Evolutionary conservation across 64 coral and sea anemone species (phyloP).

Genomic region (Stichodactyla mertensii): DNA sequence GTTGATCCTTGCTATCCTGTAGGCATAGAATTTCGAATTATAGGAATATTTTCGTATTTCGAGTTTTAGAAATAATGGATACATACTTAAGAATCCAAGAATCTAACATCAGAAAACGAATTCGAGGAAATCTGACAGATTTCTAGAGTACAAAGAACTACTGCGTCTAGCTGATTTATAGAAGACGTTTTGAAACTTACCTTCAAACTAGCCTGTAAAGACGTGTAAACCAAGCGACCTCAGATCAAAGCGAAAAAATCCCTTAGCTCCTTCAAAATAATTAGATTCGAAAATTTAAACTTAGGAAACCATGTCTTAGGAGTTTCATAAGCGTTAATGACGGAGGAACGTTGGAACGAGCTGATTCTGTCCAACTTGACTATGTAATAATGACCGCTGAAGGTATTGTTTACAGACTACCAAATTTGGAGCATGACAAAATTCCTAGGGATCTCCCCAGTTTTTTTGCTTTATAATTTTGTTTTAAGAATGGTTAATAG

Average conservation of each 20-base stretch:
- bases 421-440: background rate
- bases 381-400: background rate
- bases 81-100: background rate
- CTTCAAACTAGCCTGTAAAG: background rate
- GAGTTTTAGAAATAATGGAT: background rate
- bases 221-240: background rate
- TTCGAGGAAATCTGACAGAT: background rate
- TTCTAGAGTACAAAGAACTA: background rate
- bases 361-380: background rate
- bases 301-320: background rate
- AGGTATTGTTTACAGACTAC: background rate
- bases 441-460: background rate
- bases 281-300: background rate
- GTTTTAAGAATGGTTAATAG: background rate
- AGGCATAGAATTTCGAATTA: background rate
- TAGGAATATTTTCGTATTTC: background rate
- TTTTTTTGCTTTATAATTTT: background rate
- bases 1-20: background rate
- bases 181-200: background rate
- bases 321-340: background rate
- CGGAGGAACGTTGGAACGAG: background rate
- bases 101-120: background rate
- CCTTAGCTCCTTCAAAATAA: background rate
- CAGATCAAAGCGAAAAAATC: background rate
- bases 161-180: background rate